A percentile compares a stretch with the other conserved stretches of the same genome.
These are phyloP conservation scores for Chelmon rostratus DNA, from an alignment of 2,797 vertebrate genomes.

Conservation along the genomic window DNA sequence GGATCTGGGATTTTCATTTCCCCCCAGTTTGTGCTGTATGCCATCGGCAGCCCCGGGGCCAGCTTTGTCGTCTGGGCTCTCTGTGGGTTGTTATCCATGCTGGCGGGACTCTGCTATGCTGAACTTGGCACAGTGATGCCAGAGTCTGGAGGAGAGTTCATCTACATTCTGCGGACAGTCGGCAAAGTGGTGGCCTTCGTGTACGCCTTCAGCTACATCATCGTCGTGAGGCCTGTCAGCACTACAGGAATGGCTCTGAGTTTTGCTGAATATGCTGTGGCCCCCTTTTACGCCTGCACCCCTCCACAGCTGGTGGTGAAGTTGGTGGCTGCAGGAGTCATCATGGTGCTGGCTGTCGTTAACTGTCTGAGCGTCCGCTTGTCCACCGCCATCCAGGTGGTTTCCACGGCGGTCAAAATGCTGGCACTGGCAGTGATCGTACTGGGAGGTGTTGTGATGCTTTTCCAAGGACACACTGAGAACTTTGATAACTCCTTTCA, in stretches of 20 bases:
- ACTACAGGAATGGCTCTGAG: constrained; percentile 86
- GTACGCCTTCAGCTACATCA: constrained; percentile 82
- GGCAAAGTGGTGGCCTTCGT: constrained; percentile 88
- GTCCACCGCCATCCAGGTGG: constrained; percentile 83
- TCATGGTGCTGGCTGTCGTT: constrained; percentile 83
- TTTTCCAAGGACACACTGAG: constrained; percentile 80
- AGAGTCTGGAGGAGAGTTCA: constrained; percentile 89
- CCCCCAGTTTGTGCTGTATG: constrained; percentile 85
- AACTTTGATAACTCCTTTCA: constrained; percentile 86
- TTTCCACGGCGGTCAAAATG: constrained; percentile 85
- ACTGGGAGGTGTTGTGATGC: constrained; percentile 81
- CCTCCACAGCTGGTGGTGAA: constrained; percentile 78
- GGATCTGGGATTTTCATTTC: constrained; percentile 92
- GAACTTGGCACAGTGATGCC: constrained; percentile 90
- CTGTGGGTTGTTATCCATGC: constrained; percentile 84
- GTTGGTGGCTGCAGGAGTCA: constrained; percentile 80
- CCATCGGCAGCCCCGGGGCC: constrained; percentile 88
- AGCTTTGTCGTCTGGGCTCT: constrained; percentile 88
- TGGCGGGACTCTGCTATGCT: constrained; percentile 88
- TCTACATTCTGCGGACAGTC: constrained; percentile 88
- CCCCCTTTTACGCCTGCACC: constrained; percentile 85
- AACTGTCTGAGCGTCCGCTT: constrained; percentile 87
- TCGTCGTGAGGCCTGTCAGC: constrained; percentile 87
- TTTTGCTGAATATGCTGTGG: constrained; percentile 84
- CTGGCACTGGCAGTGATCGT: constrained; percentile 84